A percentile compares a stretch with the other conserved stretches of the same genome.
These are phyloP conservation scores for Lepidocyrtinus sp. DNA, from an alignment of 2,888 invertebrate genomes.

Conservation along the genomic window DNA sequence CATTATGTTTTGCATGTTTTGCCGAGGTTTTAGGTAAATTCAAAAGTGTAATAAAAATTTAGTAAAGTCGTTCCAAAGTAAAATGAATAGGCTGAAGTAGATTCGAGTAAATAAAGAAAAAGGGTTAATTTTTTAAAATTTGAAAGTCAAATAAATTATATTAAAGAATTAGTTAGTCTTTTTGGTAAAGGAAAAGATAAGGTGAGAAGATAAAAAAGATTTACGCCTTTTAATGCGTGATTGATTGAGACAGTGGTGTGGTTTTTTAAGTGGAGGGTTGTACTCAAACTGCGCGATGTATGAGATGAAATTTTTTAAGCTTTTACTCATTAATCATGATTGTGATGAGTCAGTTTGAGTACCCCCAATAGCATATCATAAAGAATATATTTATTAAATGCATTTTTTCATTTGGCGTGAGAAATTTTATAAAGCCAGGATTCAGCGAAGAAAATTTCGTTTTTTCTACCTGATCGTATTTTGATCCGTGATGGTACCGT, in stretches of 20 bases:
- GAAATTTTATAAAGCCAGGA: slow-evolving; percentile 17
- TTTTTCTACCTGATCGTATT: slow-evolving; percentile 80
- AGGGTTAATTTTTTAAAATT: not conserved
- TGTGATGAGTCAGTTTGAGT: not conserved
- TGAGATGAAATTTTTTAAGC: too few relatives aligned
- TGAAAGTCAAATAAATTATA: slow-evolving; percentile 5
- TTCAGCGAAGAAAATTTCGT: not conserved
- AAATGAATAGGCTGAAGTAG: not conserved
- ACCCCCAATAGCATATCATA: not conserved
- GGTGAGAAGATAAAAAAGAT: slow-evolving; percentile 7
- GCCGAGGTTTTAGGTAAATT: not conserved
- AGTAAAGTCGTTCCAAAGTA: not conserved
- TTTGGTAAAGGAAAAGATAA: slow-evolving; percentile 13
- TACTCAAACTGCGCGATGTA: not conserved
- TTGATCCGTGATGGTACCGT: slow-evolving; percentile 90
- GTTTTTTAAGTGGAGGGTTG: slow-evolving; percentile 4
- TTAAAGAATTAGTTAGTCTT: slow-evolving; percentile 3
- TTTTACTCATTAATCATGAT: too few relatives aligned
- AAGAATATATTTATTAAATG: not conserved
- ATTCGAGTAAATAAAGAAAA: not conserved
- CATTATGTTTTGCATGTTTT: too few relatives aligned
- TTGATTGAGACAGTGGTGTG: not conserved
- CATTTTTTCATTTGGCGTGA: not conserved
- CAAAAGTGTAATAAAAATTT: not conserved
- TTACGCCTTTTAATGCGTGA: slow-evolving; percentile 15